Base-by-base conservation (phyloP, 2,888 invertebrate genomes). In the Atethmia centrago region DNA sequence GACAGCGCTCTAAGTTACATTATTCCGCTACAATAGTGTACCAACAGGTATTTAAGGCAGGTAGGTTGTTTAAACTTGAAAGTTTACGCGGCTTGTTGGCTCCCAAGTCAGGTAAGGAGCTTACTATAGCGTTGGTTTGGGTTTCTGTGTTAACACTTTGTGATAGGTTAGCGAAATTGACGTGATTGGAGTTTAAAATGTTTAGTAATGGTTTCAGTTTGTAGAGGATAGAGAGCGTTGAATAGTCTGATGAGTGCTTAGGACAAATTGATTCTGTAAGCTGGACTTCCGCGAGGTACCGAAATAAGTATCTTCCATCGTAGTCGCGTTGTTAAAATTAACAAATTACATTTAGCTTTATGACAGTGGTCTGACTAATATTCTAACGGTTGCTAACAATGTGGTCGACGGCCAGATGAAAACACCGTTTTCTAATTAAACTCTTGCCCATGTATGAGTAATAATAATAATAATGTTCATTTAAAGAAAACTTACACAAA, bases 81-180 rank as follows among this genome's bases (percentile, higher is more conserved):
- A 74, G 76, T 82, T 75, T 71, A 59, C 77, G 71, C 55, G 68
- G 78, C 68, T 78, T 78, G 66, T 73, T 61, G 64, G 53, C 61
- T 68, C 28, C 12, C 69, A n/a, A 72, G 68, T 73, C 67, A 75
- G 58, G 74, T 80, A 83, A 85, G 62, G 42, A 75, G 70, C 63
- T 82, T 82, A 77, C 45, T 71, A 42, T 59, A 64, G 71, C 36
- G 25, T 36, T 68, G 51, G 66, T 69, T 67, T 68, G 59, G 21
- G 72, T 63, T 72, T 61, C 45, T 51, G 58, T 67, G 58, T 62
- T 72, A 72, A 80, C 69, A 71, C 56, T 64, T 77, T 68, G 55
- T 66, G 62, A 79, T 40, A 55, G 65, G 65, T 71, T 65, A 53
- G 62, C 56, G 28, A 56, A 67, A 59, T 69, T 83, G 49, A 79